Percentiles rank a stretch among this genome's conserved stretches.
Conservation (phyloP, 2,888 invertebrate species). For the Eupithecia pulchellata region DNA sequence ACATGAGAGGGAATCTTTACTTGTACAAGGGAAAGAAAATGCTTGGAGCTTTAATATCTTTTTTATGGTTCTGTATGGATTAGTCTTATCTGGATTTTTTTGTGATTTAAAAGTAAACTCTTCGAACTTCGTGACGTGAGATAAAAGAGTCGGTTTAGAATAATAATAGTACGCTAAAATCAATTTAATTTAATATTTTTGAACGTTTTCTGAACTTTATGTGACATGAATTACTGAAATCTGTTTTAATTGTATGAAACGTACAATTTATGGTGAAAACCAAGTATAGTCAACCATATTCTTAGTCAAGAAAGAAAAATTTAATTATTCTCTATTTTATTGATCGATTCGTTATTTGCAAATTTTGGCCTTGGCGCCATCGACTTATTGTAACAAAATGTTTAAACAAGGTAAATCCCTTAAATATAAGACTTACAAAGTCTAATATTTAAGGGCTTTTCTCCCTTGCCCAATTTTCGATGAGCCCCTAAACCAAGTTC, state of each 20-base stretch:
- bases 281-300: no score
- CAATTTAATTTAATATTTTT: no score
- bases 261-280: no score
- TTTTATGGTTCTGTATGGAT: not conserved
- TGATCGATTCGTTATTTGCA: not conserved
- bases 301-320: not conserved
- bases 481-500: constrained; percentile 33
- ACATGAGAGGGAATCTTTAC: constrained; percentile 28
- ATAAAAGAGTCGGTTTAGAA: not conserved
- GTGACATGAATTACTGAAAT: no score
- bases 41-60: not conserved
- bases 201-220: no score
- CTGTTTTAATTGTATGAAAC: no score
- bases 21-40: not conserved
- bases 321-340: no score
- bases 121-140: not conserved
- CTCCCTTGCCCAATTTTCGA: not conserved
- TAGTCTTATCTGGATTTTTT: not conserved
- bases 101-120: no score
- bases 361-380: not conserved
- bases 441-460: not conserved
- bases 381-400: no score
- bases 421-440: not conserved
- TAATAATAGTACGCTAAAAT: not conserved
- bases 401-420: not conserved